Evolutionary conservation across 2,888 invertebrate genomes (phyloP), one percentile per base, ranked within the genome.

Genomic region (Eristalis pertinax): DNA sequence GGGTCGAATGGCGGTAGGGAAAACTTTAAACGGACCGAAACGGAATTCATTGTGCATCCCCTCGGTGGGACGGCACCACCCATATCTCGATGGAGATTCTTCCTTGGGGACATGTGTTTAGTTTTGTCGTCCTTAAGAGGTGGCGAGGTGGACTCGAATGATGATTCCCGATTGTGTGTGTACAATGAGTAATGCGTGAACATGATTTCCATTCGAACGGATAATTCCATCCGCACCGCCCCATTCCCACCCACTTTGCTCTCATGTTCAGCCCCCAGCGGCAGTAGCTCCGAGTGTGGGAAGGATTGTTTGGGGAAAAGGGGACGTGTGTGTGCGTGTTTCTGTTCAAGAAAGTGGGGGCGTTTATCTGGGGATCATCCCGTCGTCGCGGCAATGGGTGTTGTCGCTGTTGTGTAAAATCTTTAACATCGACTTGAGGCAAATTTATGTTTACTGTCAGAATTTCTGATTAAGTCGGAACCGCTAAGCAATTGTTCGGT

Each of bases 131-230:
- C 63, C 69, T 26, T 58, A 81, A 81, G 64, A 81, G 79, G 65
- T 67, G 72, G 79, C 69, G 77, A 81, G 41, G 73, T 85, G 79
- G 73, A 79, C 79, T 72, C 73, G 65, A 19, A 67, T 77, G 81
- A 77, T 81, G 81, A 73, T 85, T 81, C 77, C 85, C 64, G 69
- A 81, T 73, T 77, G 64, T 69, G 68, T 69, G 76, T 77, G 32
- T 60, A 79, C 68, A 73, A 77, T 77, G 77, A 77, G 73, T 85
- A 81, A 85, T 85, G 85, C 73, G 85, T 85, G 58, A 77, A 68
- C 68, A 77, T 85, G 77, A 85, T 81, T 85, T 85, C 81, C 81
- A 72, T 73, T 85, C 64, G 81, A 85, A 56, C 77, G 81, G 73
- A 77, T 81, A 64, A 85, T 77, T 81, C 81, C n/a, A 56, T 73